Base-by-base conservation (phyloP, 2,113 vertebrate species). In the Pongo pygmaeus region DNA sequence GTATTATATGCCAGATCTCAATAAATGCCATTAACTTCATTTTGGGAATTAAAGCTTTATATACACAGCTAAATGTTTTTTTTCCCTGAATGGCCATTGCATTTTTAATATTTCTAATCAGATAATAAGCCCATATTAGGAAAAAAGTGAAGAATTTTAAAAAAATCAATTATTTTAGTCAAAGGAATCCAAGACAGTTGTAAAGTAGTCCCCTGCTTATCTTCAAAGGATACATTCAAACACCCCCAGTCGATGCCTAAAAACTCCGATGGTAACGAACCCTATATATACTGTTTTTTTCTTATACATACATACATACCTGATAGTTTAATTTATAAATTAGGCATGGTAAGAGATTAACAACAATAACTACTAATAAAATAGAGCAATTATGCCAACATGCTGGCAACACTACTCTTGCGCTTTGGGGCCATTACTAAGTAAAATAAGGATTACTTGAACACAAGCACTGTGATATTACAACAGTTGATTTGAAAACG, bases 91-190 rank as follows among this genome's bases (percentile, higher is more conserved):
- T 50, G 67, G n/a, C 46, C 27, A 52, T n/a, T 93, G 40, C 46
- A 77, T 55, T 83, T 97, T 38, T 61, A 32, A 52, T 81, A 83
- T 61, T 91, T 89, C 61, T 72, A 94, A 67, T 85, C 40, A 92
- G 64, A 74, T 72, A 96, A 32, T 55, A 84, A 79, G 43, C 14
- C 2, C 4, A 93, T 2, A 69, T 35, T 77, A 86, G 35, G 64
- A n/a, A 84, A 95, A 96, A 81, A 87, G 25, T 38, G 14, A 50
- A 43, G 6, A 18, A 18, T 32, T 30, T 64, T 0, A 3, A 64
- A 64, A 64, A 89, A 25, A 87, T 64, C 23, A 30, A 18, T 52
- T 91, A 43, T 95, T 89, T 84, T 93, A 67, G 50, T 84, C 64
- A 91, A 67, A 89, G 35, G 67, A 72, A 64, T 38, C 25, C 0